Conservation (phyloP, 1,140 invertebrate species). For the Calliphora vicina region DNA sequence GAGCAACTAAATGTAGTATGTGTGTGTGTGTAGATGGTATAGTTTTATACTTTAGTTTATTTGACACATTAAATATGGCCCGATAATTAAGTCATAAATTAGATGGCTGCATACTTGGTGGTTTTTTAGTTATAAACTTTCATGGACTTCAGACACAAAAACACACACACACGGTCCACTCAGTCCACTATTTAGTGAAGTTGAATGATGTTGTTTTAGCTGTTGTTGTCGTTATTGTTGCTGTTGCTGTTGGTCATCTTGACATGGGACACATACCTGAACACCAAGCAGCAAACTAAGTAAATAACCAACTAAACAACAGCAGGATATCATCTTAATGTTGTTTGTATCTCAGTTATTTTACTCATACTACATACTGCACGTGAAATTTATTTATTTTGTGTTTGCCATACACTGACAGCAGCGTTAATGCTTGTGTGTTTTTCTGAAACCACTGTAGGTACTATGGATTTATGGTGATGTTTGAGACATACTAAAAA, state of each 20-base stretch:
- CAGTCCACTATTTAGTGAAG: slow-evolving; percentile 32
- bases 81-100: slow-evolving; percentile 64
- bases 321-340: slow-evolving; percentile 31
- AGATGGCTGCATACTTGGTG: slow-evolving; percentile 53
- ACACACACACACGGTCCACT: background rate
- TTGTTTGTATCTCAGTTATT: slow-evolving; percentile 21
- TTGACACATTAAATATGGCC: slow-evolving; percentile 64
- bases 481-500: too few species aligned
- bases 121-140: background rate
- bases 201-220: background rate
- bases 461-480: too few species aligned
- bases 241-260: slow-evolving; percentile 6
- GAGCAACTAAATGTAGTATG: background rate
- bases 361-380: too few species aligned
- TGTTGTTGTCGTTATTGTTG: background rate
- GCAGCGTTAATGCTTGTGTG: background rate
- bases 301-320: slow-evolving; percentile 3
- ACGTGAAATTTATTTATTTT: slow-evolving; percentile 14
- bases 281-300: slow-evolving; percentile 12
- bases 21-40: slow-evolving; percentile 39
- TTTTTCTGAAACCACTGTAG: background rate
- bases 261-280: slow-evolving; percentile 30
- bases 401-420: slow-evolving; percentile 17
- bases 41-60: slow-evolving; percentile 63
- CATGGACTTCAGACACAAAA: background rate